Percentiles rank a stretch among this genome's conserved stretches.
These are phyloP conservation scores for Danionella cerebrum DNA, from an alignment of 2,113 vertebrate species.

Conservation along the genomic window DNA sequence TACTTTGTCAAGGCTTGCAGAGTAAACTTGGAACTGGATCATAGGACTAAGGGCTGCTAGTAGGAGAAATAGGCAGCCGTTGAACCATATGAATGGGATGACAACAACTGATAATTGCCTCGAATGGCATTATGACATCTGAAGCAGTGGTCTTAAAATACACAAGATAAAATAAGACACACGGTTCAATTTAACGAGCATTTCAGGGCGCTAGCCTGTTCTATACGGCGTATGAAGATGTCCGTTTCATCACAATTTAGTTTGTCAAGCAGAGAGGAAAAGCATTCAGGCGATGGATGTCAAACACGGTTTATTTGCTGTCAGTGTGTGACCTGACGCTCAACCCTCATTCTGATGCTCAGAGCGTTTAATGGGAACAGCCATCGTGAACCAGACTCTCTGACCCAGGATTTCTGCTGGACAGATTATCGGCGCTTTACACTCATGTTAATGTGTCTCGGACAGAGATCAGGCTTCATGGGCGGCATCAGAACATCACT, in stretches of 20 bases:
- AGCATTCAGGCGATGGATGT: not conserved
- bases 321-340: slow-evolving; percentile 2
- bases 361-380: not conserved
- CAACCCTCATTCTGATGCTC: not conserved
- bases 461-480: not conserved
- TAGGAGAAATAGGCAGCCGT: too few relatives aligned
- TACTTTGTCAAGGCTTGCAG: too few relatives aligned
- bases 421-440: slow-evolving; percentile 4
- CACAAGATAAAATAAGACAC: too few relatives aligned
- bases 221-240: slow-evolving; percentile 7
- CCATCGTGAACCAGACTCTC: not conserved
- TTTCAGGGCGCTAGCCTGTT: not conserved
- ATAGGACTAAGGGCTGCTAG: too few relatives aligned
- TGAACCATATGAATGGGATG: too few relatives aligned
- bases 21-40: too few relatives aligned
- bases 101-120: too few relatives aligned
- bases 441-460: not conserved
- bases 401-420: not conserved
- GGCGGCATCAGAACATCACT: not conserved
- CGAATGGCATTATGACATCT: too few relatives aligned
- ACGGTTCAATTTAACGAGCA: too few relatives aligned
- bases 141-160: too few relatives aligned
- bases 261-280: slow-evolving; percentile 9
- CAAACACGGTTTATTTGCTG: slow-evolving; percentile 2
- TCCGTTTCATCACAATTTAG: too few relatives aligned